Evolutionary conservation across 1,140 invertebrate species (phyloP), one percentile per base, ranked within the genome.

Genomic region (Ceratina australensis): DNA sequence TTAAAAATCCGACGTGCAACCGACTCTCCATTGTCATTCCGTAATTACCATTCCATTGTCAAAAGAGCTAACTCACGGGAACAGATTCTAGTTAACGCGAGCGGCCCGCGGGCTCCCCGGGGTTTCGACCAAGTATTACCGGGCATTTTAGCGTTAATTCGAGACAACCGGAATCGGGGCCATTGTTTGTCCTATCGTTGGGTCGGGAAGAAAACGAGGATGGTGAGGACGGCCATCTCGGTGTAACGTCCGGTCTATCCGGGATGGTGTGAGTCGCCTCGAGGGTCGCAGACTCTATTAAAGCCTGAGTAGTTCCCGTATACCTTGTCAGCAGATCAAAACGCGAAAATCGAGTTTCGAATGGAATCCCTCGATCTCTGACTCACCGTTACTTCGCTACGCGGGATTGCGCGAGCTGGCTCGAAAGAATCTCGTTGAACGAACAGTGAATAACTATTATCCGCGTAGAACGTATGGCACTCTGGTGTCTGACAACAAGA

Each of bases 131-230:
- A 78, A 86, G 80, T 82, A 86, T 86, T 78, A 50, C 76, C 12
- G 54, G 64, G 80, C 79, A 49, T 82, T 79, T 84, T 68, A 60
- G 54, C 71, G 74, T 86, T 86, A 86, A 86, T 86, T 86, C 71
- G 71, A 65, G 78, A 80, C 72, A 56, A 54, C 50, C 50, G 49
- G 61, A 49, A 78, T 49, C 78, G 20, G 22, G 49, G 57, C 72
- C 78, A 75, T 75, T 71, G 80, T 64, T 75, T 59, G 50, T 47
- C 22, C 71, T 71, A 82, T 80, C 68, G 73, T 81, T n/a, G 47
- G 75, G 56, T 77, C 63, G 72, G 42, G 57, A 69, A 82, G 80
- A 77, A 79, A 81, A 74, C 69, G 66, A 69, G 82, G 72, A 60
- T 28, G 20, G 52, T 10, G 68, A 20, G 47, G 78, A 56, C 59